A percentile compares a stretch with the other conserved stretches of the same genome.
Conservation (phyloP, 2,113 vertebrate species). For the Chionis minor region DNA sequence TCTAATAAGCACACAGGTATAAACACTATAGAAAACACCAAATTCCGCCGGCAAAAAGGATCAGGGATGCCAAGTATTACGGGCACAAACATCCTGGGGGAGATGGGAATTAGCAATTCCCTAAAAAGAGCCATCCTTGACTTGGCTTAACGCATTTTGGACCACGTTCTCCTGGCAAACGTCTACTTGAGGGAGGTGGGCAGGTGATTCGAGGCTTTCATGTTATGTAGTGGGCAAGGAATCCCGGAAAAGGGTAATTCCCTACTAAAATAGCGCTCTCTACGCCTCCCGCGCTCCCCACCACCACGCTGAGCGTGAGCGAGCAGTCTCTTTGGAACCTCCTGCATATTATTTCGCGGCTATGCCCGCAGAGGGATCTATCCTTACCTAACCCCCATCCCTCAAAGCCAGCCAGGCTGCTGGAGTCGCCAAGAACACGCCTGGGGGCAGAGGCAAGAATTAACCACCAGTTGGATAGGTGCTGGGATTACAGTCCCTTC, state of each 20-base stretch:
- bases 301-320: rapidly evolving
- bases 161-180: background rate
- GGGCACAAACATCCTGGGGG: too few species aligned
- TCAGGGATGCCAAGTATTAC: rapidly evolving
- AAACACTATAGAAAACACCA: background rate
- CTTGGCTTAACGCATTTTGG: background rate
- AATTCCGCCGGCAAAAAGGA: background rate
- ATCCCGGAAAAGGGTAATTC: background rate
- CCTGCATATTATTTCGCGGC: background rate
- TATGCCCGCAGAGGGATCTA: background rate
- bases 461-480: background rate
- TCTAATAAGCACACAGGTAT: rapidly evolving
- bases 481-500: background rate
- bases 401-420: background rate
- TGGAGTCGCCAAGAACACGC: background rate
- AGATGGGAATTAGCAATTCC: background rate
- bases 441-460: background rate
- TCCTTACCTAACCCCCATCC: conserved; percentile 48
- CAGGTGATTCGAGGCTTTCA: background rate
- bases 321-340: background rate
- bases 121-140: background rate
- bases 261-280: rapidly evolving
- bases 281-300: background rate
- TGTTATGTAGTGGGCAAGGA: background rate
- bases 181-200: background rate